These are phyloP conservation scores for Chymomyza procnemis DNA, from an alignment of 2,888 invertebrate species.

Conservation along the genomic window DNA sequence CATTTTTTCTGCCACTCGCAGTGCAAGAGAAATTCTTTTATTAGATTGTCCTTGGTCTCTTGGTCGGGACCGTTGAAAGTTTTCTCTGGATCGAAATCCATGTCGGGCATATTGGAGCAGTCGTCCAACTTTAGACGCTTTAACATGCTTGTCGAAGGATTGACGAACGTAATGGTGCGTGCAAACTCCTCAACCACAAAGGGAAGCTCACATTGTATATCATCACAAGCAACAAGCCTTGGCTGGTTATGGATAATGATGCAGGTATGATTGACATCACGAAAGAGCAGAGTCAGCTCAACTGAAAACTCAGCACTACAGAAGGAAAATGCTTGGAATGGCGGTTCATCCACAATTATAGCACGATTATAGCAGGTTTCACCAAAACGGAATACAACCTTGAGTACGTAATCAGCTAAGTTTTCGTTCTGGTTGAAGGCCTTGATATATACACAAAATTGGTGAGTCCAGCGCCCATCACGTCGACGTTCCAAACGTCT, in stretches of 20 bases:
- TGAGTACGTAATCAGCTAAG: neutral
- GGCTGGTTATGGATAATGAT: constrained; percentile 1
- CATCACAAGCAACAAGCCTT: neutral
- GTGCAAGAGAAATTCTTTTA: neutral
- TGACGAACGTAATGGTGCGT: constrained; percentile 10
- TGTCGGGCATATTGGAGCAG: neutral
- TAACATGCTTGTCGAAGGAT: constrained; percentile 10
- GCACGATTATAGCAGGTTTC: neutral
- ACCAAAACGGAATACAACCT: constrained; percentile 7
- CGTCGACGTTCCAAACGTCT: constrained; percentile 5
- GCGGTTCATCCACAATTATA: neutral
- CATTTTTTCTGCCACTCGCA: too few relatives aligned
- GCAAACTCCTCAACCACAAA: neutral
- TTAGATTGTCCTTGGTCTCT: neutral
- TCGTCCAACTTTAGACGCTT: neutral
- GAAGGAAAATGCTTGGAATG: neutral
- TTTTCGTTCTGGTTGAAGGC: neutral
- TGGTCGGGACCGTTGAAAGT: neutral
- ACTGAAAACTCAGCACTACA: neutral
- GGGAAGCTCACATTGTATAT: neutral
- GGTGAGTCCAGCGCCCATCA: neutral
- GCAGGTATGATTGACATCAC: constrained; percentile 5
- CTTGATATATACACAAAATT: constrained; percentile 14
- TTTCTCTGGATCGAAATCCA: neutral
- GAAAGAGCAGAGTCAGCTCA: neutral